phyloP scores from a whole-genome alignment of 2,113 vertebrate species.

The Potamarius usumacintae region DNA sequence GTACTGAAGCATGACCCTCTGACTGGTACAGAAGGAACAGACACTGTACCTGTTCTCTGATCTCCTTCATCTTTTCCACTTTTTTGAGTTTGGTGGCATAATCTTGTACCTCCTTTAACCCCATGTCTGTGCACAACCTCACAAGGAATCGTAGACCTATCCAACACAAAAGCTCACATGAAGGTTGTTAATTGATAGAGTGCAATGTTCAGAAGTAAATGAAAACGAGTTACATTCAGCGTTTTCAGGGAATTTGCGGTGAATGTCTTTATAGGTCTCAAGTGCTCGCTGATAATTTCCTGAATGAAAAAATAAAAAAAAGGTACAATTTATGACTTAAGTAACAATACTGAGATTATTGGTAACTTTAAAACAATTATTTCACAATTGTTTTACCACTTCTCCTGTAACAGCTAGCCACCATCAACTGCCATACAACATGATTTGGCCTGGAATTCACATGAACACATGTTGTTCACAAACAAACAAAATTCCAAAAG shows the following conservation, averaged over 20 bases:
- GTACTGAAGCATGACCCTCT: background rate
- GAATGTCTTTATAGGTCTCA: slow-evolving; percentile 92
- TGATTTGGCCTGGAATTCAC: slow-evolving; percentile 77
- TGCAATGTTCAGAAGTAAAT: background rate
- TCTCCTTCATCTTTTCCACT: slow-evolving; percentile 92
- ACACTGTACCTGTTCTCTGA: slow-evolving; percentile 86
- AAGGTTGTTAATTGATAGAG: background rate
- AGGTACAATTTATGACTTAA: background rate
- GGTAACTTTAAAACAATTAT: background rate
- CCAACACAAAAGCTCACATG: slow-evolving; percentile 50
- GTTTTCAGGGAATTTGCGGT: slow-evolving; percentile 92
- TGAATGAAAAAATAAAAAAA: slow-evolving; percentile 54
- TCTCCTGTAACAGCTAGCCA: slow-evolving; percentile 92
- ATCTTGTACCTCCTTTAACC: slow-evolving; percentile 90
- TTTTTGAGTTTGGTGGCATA: slow-evolving; percentile 92
- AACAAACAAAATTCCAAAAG: too few relatives aligned
- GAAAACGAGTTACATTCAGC: slow-evolving; percentile 83
- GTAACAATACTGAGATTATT: background rate
- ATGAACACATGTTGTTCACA: background rate
- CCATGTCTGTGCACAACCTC: slow-evolving; percentile 91
- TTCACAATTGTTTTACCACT: slow-evolving; percentile 73
- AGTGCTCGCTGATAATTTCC: slow-evolving; percentile 96
- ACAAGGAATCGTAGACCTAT: slow-evolving; percentile 90
- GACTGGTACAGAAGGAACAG: background rate
- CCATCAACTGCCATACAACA: slow-evolving; percentile 93